Base-by-base conservation (phyloP, 2,797 vertebrate species). In the Takifugu ocellatus region DNA sequence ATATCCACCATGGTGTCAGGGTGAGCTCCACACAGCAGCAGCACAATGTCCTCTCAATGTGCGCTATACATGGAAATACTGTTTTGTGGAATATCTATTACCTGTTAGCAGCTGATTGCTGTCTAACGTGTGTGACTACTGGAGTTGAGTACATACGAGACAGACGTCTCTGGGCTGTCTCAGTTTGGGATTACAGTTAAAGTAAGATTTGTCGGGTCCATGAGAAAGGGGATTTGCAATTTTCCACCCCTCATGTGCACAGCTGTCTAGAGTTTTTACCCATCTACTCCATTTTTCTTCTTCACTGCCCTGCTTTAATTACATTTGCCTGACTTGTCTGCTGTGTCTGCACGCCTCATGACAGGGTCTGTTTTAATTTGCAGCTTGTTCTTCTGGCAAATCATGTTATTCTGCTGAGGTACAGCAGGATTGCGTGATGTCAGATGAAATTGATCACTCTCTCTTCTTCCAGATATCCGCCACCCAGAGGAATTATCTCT, bases 401-500 rank as follows among this genome's bases (percentile, higher is more conserved):
- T 69, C 16, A 49, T 72, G 43, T 56, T 65, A 53, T 59, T 53
- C 16, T 29, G 33, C 49, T 49, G 36, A 39, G 12, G 2, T 39
- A 11, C 10, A 10, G 36, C 36, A 39, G 33, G 36, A 12, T 14
- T 39, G 14, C 10, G 14, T 44, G 43, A 16, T 44, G 47, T 59
- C 12, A 43, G 63, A 63, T 68, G 0, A 68, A 64, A 55, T 33
- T 26, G 56, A 25, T 49, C 33, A 60, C 33, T 44, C 7, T 31
- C 39, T 56, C 25, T 50, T 31, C 15, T 10, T 55, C 25, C 70
- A 99, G 97, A 99, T 80, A 99, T 99, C 84, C 93, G 97, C 76
- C 97, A 98, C 76, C 96, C 97, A 50, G 97, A 99, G 86, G 97
- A 99, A 73, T 90, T 97, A 45, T 99, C 97, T 63, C 92, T 99